Conservation (phyloP, 2,113 vertebrate genomes). For the Lycaon pictus region DNA sequence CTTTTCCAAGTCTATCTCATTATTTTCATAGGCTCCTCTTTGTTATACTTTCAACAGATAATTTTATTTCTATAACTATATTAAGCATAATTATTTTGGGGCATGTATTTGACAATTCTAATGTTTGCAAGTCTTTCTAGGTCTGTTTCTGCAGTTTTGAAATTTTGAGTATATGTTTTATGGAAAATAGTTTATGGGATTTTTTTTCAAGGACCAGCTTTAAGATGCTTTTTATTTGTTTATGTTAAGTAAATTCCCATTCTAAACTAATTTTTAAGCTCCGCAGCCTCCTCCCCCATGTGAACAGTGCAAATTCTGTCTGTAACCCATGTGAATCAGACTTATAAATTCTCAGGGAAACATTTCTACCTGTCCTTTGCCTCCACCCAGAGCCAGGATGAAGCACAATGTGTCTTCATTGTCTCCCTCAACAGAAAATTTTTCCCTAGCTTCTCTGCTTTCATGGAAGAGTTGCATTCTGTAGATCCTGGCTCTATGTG, state of each 20-base stretch:
- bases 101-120: background rate
- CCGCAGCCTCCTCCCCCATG: background rate
- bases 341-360: background rate
- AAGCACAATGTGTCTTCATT: background rate
- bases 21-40: background rate
- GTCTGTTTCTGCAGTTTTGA: background rate
- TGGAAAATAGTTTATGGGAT: background rate
- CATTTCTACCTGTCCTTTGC: background rate
- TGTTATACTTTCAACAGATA: background rate
- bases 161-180: background rate
- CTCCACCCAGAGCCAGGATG: background rate
- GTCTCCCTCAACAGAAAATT: background rate
- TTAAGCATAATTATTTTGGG: slow-evolving; percentile 27
- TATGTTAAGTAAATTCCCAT: background rate
- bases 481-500: background rate
- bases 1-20: background rate
- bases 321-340: background rate
- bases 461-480: background rate
- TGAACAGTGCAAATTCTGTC: background rate
- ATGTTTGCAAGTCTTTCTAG: background rate
- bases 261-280: slow-evolving; percentile 7
- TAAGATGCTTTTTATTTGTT: background rate
- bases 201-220: background rate
- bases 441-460: background rate
- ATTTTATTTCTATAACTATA: background rate